Percentiles rank a stretch among this genome's conserved stretches.
Conservation (phyloP, 1,140 invertebrate genomes). For the Drosophila oshimai region DNA sequence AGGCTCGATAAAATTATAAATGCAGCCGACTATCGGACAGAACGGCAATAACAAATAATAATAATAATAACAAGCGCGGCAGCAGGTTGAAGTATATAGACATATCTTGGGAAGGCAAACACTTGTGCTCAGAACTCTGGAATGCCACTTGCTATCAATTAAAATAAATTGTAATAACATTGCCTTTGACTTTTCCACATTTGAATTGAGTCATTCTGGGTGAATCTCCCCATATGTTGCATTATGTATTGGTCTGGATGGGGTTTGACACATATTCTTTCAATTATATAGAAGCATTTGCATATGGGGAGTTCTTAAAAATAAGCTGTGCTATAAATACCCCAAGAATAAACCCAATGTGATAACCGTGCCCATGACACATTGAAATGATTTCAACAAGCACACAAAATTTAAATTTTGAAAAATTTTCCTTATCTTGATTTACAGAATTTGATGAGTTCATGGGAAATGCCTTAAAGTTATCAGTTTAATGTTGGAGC, state of each 20-base stretch:
- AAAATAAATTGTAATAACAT: constrained; percentile 67
- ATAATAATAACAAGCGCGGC: constrained; percentile 1
- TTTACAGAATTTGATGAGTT: too few species aligned
- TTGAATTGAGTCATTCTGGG: constrained; percentile 34
- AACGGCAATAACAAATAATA: constrained; percentile 24
- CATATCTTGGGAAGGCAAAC: constrained; percentile 62
- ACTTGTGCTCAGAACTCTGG: constrained; percentile 48
- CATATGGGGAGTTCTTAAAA: not conserved
- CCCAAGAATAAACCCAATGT: too few species aligned
- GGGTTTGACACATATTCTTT: not conserved
- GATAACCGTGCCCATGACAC: too few species aligned
- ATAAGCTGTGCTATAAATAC: too few species aligned
- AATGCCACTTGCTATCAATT: constrained; percentile 66
- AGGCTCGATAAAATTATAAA: constrained; percentile 44
- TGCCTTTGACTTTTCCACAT: constrained; percentile 42
- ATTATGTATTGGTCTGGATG: not conserved
- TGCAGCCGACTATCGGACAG: constrained; percentile 20
- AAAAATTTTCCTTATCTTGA: too few species aligned
- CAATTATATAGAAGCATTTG: not conserved
- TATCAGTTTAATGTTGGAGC: too few species aligned
- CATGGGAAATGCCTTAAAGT: too few species aligned
- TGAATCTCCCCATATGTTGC: constrained; percentile 8
- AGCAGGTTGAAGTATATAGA: not conserved
- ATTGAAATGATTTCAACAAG: too few species aligned
- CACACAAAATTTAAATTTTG: too few species aligned